Base-by-base conservation (phyloP, 2,888 invertebrate genomes). In the Pristionchus exspectatus region DNA sequence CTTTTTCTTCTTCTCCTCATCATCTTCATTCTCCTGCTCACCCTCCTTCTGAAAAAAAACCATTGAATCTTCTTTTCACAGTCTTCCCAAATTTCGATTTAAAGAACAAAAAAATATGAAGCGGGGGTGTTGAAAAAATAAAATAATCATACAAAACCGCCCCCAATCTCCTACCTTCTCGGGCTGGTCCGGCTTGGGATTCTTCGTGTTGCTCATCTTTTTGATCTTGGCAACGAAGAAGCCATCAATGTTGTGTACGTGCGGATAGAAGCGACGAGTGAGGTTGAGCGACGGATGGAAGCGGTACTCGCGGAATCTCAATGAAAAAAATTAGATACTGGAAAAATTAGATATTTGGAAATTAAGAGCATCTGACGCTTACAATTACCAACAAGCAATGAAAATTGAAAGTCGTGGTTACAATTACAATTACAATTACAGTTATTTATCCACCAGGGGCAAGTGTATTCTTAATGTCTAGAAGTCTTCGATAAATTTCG, bases 211-310 rank as follows among this genome's bases (percentile, higher is more conserved):
- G 0, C 97, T 98, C 95, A 98, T 97, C 95, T 99, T 99, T 96
- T 98, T 98, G 24, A 99, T 95, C 96, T 99, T 99, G 0, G 98
- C 98, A 2, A 99, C 98, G 96, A 97, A 99, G 96, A 99, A 99
- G 7, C 99, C 99, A 96, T 99, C 99, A 97, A 99, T 98, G 95
- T 99, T 99, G 95, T 99, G 98, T 5, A 97, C 97, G 95, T 99
- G 99, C 0, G 99, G 99, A 96, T 99, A 99, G 96, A 98, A 98
- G 88, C 99, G 96, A 95, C 97, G 97, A 0, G 98, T 97, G 90
- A 98, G 95, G 95, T 97, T 97, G 95, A 99, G 95, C 21, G 97
- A 97, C 0, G 98, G 98, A 95, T 98, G 98, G 96, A 98, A 98
- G 93, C 98, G 94, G 91, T 95, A 95, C 90, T 95, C 95, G 90